These are phyloP conservation scores for Cylas formicarius DNA, from an alignment of 1,140 invertebrate species.

Conservation along the genomic window DNA sequence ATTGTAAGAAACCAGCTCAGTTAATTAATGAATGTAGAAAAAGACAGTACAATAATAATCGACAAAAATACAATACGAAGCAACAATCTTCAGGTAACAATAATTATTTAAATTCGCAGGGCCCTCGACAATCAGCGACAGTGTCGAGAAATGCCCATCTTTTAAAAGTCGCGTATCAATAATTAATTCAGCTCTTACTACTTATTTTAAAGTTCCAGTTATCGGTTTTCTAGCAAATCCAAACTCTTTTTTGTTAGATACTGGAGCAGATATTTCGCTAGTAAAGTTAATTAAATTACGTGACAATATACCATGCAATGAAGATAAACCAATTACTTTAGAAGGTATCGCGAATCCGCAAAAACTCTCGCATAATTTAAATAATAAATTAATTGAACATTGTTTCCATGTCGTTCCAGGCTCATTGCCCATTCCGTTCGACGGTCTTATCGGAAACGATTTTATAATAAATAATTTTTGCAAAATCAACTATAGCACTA, in stretches of 20 bases:
- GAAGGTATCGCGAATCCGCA: constrained; percentile 1
- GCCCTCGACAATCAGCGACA: neutral
- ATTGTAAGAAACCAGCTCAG: constrained; percentile 1
- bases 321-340: neutral
- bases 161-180: constrained; percentile 1
- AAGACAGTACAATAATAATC: constrained; percentile 1
- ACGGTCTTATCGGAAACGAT: neutral
- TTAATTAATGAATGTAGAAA: constrained; percentile 4
- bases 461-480: constrained; percentile 1
- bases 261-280: neutral
- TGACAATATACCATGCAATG: neutral
- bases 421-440: constrained; percentile 1
- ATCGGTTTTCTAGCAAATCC: neutral
- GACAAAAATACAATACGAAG: neutral
- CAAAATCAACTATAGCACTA: neutral
- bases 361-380: neutral
- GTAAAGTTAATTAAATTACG: neutral
- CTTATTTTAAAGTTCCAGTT: neutral
- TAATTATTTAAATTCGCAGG: neutral
- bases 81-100: neutral
- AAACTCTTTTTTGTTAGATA: constrained; percentile 1
- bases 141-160: neutral
- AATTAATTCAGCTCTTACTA: constrained; percentile 1
- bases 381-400: neutral
- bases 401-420: constrained; percentile 2